phyloP scores from a whole-genome alignment of 2,113 vertebrate genomes.

The Cavia porcellus region DNA sequence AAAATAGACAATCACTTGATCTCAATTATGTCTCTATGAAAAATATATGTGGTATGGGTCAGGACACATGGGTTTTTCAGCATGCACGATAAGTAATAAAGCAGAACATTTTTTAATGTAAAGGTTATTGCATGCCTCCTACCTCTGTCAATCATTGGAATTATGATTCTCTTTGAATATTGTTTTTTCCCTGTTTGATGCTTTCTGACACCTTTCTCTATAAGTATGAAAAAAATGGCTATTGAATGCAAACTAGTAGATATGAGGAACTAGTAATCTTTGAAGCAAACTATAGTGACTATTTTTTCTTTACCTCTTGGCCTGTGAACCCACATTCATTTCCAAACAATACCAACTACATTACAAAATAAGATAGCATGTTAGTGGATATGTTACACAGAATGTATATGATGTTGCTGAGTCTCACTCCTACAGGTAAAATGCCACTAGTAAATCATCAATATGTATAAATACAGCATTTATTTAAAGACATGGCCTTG shows the following conservation, averaged over 20 bases:
- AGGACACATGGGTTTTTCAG: background rate
- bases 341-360: background rate
- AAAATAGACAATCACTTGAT: background rate
- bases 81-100: background rate
- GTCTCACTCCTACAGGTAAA: conserved; percentile 46
- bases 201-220: background rate
- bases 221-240: conserved; percentile 31
- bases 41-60: background rate
- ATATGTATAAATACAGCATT: background rate
- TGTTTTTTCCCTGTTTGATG: conserved; percentile 11
- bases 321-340: conserved; percentile 13
- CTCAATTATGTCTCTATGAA: conserved; percentile 19
- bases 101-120: background rate
- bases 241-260: conserved; percentile 9
- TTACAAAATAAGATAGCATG: conserved; percentile 36
- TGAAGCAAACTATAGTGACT: background rate
- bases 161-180: conserved; percentile 13
- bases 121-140: background rate
- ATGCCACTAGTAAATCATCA: conserved; percentile 30
- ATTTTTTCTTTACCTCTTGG: background rate
- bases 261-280: background rate
- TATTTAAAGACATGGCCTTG: background rate
- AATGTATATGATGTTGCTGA: background rate
- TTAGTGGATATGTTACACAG: background rate
- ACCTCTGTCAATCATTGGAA: background rate